Evolutionary conservation across 2,888 invertebrate genomes (phyloP).

Genomic region (Rotaria macrura): DNA sequence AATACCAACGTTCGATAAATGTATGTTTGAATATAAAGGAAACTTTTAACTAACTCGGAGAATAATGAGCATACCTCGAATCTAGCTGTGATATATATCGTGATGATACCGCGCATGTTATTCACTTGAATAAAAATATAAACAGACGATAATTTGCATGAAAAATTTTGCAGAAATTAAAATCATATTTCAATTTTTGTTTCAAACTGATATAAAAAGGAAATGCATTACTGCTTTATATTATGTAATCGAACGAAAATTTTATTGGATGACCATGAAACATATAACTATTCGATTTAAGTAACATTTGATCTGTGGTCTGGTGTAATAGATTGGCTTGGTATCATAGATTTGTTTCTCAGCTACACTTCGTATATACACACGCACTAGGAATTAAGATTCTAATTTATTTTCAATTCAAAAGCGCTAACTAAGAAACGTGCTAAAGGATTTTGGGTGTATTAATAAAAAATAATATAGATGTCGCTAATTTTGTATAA

Average conservation of each 20-base stretch:
- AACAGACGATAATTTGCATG: not conserved
- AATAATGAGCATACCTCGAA: not conserved
- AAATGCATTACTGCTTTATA: not conserved
- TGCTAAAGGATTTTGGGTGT: too few relatives aligned
- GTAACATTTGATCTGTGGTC: too few relatives aligned
- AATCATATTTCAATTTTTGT: not conserved
- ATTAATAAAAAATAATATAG: too few relatives aligned
- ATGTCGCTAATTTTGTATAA: too few relatives aligned
- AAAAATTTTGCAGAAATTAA: not conserved
- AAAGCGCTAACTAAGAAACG: too few relatives aligned
- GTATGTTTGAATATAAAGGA: not conserved
- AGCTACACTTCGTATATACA: too few relatives aligned
- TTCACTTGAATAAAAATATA: not conserved
- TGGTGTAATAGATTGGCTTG: too few relatives aligned
- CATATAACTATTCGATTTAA: too few relatives aligned
- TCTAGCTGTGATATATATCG: not conserved
- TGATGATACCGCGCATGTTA: constrained; percentile 6
- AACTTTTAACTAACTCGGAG: not conserved
- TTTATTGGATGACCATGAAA: not conserved
- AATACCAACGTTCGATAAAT: not conserved
- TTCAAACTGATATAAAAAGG: not conserved
- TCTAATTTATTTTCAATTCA: too few relatives aligned
- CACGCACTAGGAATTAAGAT: too few relatives aligned
- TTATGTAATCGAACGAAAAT: not conserved
- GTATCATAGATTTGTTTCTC: too few relatives aligned